phyloP scores from a whole-genome alignment of 1,140 invertebrate species.

The Fopius arisanus region DNA sequence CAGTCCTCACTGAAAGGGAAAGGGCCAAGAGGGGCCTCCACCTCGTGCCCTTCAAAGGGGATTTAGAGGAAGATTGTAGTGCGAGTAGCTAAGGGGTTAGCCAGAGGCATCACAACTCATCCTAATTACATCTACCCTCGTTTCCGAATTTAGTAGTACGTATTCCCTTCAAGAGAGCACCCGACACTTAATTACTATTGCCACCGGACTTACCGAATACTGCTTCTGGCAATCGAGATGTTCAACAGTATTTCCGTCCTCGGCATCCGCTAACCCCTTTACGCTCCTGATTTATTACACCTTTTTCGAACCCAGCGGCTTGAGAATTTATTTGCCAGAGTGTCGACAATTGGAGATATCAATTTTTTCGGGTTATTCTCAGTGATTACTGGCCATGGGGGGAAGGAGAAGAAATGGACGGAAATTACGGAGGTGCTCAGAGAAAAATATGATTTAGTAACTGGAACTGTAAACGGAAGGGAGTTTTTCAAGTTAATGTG shows the following conservation, averaged over 20 bases:
- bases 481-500: no score
- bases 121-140: constrained; percentile 57
- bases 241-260: constrained; percentile 49
- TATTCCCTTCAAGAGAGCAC: constrained; percentile 45
- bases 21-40: not conserved
- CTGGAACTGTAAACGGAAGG: no score
- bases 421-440: no score
- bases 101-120: constrained; percentile 51
- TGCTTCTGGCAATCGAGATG: constrained; percentile 47
- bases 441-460: no score
- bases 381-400: no score
- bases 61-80: not conserved
- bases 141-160: constrained; percentile 46
- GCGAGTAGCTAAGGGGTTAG: constrained; percentile 28
- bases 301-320: not conserved
- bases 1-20: not conserved
- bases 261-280: not conserved
- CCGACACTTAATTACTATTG: constrained; percentile 56
- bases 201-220: constrained; percentile 44
- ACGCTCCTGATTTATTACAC: not conserved
- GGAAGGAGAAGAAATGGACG: no score
- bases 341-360: no score
- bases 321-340: no score
- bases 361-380: no score
- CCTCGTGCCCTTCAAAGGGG: not conserved